Evolutionary conservation across 2,797 vertebrate genomes (phyloP), one percentile per base, ranked within the genome.

Genomic region (Coregonus ussuriensis): DNA sequence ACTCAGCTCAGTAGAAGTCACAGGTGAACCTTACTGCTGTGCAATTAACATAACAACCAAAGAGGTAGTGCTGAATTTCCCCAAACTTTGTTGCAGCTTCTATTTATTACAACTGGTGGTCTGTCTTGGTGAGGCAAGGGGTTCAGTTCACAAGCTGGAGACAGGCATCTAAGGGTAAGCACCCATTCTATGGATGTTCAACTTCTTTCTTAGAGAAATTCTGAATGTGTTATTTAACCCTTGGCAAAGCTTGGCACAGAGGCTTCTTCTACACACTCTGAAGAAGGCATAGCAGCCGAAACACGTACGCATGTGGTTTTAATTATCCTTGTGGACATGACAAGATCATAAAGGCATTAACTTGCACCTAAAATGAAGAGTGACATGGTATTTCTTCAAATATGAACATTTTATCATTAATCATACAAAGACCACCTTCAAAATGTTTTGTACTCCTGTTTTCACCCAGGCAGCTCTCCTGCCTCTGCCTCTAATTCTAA

Each of bases 21-120:
- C 31, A 67, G 65, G 31, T 67, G 31, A 33, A 67, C 65, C 25
- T 21, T 67, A 14, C 65, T 67, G 25, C 29, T 35, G 31, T 15
- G 65, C 15, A 35, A 33, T 67, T 47, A 53, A 37, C 25, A 71
- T 52, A 29, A 53, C 70, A 52, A 21, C 37, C 15, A 47, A 47
- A 71, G n/a, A 71, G 65, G 65, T 67, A 67, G 65, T 67, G 65
- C 15, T 35, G 65, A 35, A 67, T 67, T 67, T 67, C 65, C 65
- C 33, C 65, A 67, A 67, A 67, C 54, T 59, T 16, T 18, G 1
- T 18, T 35, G 65, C 65, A 15, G 31, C 15, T 66, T 66, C 29
- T 66, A 33, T 66, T 33, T 21, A 62, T 62, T 62, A 62, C 59
- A 25, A 9, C 6, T 62, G n/a, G 3, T 2, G 21, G 59, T 62